Evolutionary conservation across 2,797 vertebrate species (phyloP).

Genomic region (Anabas testudineus): DNA sequence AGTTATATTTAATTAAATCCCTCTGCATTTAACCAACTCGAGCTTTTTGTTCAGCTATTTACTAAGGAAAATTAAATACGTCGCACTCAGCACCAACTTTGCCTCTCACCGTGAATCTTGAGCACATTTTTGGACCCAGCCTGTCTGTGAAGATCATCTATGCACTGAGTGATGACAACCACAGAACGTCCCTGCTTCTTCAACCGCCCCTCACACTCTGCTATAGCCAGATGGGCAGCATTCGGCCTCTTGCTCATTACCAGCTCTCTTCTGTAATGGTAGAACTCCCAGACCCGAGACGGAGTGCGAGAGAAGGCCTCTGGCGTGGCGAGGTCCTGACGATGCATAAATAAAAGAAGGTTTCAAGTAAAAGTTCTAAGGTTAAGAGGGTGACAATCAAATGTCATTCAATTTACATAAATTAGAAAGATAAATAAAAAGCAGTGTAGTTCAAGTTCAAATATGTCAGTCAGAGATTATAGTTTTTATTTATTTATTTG

Average conservation of each 20-base stretch:
- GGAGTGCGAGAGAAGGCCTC: conserved; percentile 92
- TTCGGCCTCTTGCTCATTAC: conserved; percentile 88
- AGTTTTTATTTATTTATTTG: background rate
- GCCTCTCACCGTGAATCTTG: conserved; percentile 92
- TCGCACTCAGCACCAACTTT: background rate
- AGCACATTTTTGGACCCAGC: conserved; percentile 93
- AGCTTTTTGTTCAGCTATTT: background rate
- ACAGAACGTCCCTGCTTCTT: conserved; percentile 89
- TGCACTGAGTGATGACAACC: conserved; percentile 94
- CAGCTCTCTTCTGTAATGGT: conserved; percentile 93
- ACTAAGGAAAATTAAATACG: background rate
- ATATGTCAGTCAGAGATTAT: conserved; percentile 1
- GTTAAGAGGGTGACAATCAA: background rate
- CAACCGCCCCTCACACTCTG: conserved; percentile 90
- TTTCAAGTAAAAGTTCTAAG: conserved; percentile 21
- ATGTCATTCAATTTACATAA: background rate
- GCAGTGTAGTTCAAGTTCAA: background rate
- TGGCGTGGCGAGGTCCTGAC: conserved; percentile 92
- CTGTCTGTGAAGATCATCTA: conserved; percentile 92
- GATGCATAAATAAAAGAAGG: conserved; percentile 2
- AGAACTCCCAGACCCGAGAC: conserved; percentile 96
- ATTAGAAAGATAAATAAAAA: background rate
- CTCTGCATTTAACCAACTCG: background rate
- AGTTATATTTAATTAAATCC: background rate
- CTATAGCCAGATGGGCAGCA: conserved; percentile 89